Percentiles rank a stretch among this genome's conserved stretches.
Evolutionary conservation across 2,888 invertebrate species (phyloP).

Genomic region (Hyles lineata): DNA sequence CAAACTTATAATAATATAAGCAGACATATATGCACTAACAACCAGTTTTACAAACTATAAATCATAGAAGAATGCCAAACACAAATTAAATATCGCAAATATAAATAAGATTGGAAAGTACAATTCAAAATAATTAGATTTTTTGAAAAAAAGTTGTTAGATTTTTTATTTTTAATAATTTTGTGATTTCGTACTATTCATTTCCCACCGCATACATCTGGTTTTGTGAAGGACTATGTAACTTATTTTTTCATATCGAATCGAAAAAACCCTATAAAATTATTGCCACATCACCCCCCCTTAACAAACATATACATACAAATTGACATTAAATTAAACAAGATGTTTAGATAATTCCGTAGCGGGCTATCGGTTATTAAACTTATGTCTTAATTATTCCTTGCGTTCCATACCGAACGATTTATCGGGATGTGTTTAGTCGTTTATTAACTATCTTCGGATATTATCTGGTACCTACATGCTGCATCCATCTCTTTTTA

Average conservation of each 20-base stretch:
- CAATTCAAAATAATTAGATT: too few relatives aligned
- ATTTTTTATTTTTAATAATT: too few relatives aligned
- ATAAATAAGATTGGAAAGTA: too few relatives aligned
- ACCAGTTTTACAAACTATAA: too few relatives aligned
- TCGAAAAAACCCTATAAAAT: background rate
- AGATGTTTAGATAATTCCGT: conserved; percentile 24
- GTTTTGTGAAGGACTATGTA: too few relatives aligned
- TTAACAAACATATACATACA: conserved; percentile 63
- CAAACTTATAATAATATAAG: too few relatives aligned
- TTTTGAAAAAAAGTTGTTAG: too few relatives aligned
- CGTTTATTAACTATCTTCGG: conserved; percentile 37
- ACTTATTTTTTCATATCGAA: background rate
- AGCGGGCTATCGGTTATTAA: conserved; percentile 63
- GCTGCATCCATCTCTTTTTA: conserved; percentile 54
- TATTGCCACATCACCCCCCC: conserved; percentile 3
- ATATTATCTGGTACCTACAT: conserved; percentile 76
- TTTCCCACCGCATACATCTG: too few relatives aligned
- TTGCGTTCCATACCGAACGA: conserved; percentile 49
- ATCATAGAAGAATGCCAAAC: too few relatives aligned
- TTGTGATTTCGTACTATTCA: too few relatives aligned
- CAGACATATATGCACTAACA: too few relatives aligned
- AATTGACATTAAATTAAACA: conserved; percentile 50
- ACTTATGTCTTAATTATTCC: conserved; percentile 73
- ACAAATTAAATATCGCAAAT: too few relatives aligned
- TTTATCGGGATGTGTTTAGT: conserved; percentile 38